Evolutionary conservation across 2,797 vertebrate species (phyloP), one percentile per base, ranked within the genome.

Genomic region (Acropternis orthonyx): DNA sequence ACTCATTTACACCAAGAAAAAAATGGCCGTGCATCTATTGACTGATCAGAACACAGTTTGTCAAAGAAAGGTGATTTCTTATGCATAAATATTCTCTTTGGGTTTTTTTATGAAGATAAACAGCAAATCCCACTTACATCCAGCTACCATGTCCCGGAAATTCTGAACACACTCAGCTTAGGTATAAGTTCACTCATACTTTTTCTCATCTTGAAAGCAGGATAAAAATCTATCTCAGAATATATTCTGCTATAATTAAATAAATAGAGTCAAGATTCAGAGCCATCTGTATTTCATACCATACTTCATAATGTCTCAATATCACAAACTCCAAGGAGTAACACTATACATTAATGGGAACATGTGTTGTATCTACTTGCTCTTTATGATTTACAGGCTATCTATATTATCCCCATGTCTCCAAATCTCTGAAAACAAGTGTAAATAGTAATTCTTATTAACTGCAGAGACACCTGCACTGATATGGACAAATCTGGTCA

Each of bases 371-470:
- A 89, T 79, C 95, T 91, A 84, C 94, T 97, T 97, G 90, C 52
- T 91, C 92, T 97, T 97, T 97, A 97, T 96, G 95, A 91, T 91
- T 93, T 88, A 95, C 65, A 54, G 95, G 95, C 67, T 81, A 91
- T 91, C 94, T 97, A 56, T 92, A 93, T 96, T 89, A 94, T 97
- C 94, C 85, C 94, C 86, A 95, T 65, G 73, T 69, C 92, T 94
- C 96, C 87, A 88, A 43, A 95, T 96, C 95, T 97, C 95, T 95
- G 96, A 97, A 94, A 95, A 93, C 95, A 97, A 97, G 95, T 96
- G 94, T 94, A 96, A 97, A 96, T 96, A 98, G 96, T 97, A 95
- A 97, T 97, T 98, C 94, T 97, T 97, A 97, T 97, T 97, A 97
- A 96, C 52, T 77, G 85, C 89, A 79, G 96, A 94, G 97, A 96